Evolutionary conservation across 2,888 invertebrate genomes (phyloP).

Genomic region (Galerucella calmariensis): DNA sequence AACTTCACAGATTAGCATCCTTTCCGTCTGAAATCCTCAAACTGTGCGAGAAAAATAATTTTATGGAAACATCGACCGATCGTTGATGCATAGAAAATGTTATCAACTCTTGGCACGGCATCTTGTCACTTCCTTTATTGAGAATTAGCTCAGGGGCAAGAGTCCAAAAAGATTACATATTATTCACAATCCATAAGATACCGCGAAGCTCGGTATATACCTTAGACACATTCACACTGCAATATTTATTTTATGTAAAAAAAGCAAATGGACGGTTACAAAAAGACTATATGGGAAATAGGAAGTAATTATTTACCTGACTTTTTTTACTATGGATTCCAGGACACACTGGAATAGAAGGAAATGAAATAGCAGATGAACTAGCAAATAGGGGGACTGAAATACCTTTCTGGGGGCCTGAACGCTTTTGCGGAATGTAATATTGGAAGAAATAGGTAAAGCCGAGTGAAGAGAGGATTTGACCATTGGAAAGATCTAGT

Average conservation of each 20-base stretch:
- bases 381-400: too few species aligned
- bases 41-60: slow-evolving; percentile 2
- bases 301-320: slow-evolving; percentile 39
- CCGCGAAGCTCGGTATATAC: neutral
- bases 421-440: too few species aligned
- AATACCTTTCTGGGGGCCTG: too few species aligned
- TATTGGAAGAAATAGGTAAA: too few species aligned
- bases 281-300: neutral
- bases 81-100: slow-evolving; percentile 17
- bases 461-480: too few species aligned
- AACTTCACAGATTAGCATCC: neutral
- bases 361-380: too few species aligned
- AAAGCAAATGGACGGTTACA: neutral
- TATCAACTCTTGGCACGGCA: slow-evolving; percentile 18
- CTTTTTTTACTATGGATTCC: slow-evolving; percentile 73
- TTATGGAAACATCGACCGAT: slow-evolving; percentile 16
- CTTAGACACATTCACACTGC: neutral
- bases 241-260: neutral
- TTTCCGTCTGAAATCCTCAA: neutral
- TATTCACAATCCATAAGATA: slow-evolving; percentile 8
- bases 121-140: slow-evolving; percentile 27
- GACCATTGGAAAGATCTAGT: too few species aligned
- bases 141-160: slow-evolving; percentile 25
- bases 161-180: slow-evolving; percentile 14
- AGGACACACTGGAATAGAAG: too few species aligned